A percentile compares a stretch with the other conserved stretches of the same genome.
Evolutionary conservation across 2,113 vertebrate genomes (phyloP).

Genomic region (Globicephala melas): DNA sequence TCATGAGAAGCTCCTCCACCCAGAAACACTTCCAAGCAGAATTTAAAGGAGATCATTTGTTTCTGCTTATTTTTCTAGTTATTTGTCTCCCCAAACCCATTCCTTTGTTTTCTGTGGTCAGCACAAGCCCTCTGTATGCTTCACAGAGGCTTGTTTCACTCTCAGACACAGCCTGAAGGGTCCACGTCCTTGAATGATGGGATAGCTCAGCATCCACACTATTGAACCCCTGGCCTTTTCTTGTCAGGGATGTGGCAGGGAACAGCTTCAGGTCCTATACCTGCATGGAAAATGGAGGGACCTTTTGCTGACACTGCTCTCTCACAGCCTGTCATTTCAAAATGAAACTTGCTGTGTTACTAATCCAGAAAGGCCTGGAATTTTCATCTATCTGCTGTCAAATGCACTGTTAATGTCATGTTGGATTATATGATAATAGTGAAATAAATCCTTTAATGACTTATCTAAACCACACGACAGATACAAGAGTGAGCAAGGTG

Average conservation of each 20-base stretch:
- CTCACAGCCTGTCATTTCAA: constrained; percentile 51
- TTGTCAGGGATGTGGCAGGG: background rate
- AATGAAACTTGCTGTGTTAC: constrained; percentile 36
- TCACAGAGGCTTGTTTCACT: background rate
- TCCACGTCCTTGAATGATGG: background rate
- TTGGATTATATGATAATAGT: constrained; percentile 67
- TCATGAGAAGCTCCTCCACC: background rate
- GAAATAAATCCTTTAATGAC: constrained; percentile 59
- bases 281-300: constrained; percentile 14
- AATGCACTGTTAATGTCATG: constrained; percentile 57
- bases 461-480: constrained; percentile 14
- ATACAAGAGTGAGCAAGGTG: background rate
- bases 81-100: background rate
- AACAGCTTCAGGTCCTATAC: background rate
- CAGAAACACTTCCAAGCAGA: background rate
- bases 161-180: background rate
- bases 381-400: constrained; percentile 68
- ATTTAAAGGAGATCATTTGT: background rate
- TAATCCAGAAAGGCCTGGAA: constrained; percentile 71
- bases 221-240: background rate
- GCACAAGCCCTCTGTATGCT: background rate
- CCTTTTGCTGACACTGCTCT: constrained; percentile 61
- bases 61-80: background rate
- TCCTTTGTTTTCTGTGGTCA: background rate
- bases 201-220: background rate